phyloP scores from a whole-genome alignment of 2,797 vertebrate species.

The Lutjanus campechanus region DNA sequence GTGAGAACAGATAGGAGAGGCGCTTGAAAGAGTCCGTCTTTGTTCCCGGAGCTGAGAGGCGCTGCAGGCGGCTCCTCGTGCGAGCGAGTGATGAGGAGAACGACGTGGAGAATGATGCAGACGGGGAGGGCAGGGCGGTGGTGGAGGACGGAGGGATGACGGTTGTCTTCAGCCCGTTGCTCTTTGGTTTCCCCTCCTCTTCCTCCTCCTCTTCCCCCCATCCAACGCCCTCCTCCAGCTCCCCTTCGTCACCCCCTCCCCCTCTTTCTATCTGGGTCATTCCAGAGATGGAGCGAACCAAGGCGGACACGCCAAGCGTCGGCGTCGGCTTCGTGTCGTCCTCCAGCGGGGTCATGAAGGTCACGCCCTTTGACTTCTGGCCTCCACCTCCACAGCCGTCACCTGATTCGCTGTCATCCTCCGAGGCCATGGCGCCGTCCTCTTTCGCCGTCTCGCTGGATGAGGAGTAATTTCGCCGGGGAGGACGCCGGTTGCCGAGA shows the following conservation, averaged over 20 bases:
- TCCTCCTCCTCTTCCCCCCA: slow-evolving; percentile 75
- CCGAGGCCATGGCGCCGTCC: slow-evolving; percentile 81
- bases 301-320: slow-evolving; percentile 87
- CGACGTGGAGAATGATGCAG: slow-evolving; percentile 69
- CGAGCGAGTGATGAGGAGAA: slow-evolving; percentile 75
- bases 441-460: slow-evolving; percentile 91
- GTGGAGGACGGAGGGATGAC: slow-evolving; percentile 70
- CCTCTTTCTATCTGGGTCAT: slow-evolving; percentile 67
- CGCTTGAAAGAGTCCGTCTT: slow-evolving; percentile 94
- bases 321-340: slow-evolving; percentile 84
- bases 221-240: slow-evolving; percentile 54
- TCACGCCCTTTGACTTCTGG: slow-evolving; percentile 87
- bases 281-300: slow-evolving; percentile 92
- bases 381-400: slow-evolving; percentile 71
- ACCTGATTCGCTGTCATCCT: slow-evolving; percentile 73
- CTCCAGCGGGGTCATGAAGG: slow-evolving; percentile 88
- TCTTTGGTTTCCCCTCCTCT: slow-evolving; percentile 91
- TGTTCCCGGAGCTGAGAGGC: slow-evolving; percentile 82
- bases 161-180: slow-evolving; percentile 91
- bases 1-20: slow-evolving; percentile 93
- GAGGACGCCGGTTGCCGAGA: slow-evolving; percentile 93
- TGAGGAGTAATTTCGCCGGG: slow-evolving; percentile 91
- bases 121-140: slow-evolving; percentile 59
- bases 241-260: slow-evolving; percentile 33
- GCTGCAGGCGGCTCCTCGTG: slow-evolving; percentile 87